Conservation (phyloP, 2,797 vertebrate species). For the Aphelocoma californica region DNA sequence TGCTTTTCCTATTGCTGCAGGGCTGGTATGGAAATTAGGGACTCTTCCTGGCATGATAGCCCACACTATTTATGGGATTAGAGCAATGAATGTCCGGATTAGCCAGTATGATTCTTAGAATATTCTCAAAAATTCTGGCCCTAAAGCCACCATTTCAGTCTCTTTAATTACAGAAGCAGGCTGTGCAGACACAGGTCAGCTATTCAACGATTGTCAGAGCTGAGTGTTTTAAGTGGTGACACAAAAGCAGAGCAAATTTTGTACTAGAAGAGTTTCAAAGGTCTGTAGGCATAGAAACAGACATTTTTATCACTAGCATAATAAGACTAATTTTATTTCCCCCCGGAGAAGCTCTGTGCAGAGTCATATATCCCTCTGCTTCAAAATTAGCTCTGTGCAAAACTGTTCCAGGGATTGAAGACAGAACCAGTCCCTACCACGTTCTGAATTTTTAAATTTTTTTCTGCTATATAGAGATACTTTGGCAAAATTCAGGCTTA, state of each 20-base stretch:
- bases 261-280: background rate
- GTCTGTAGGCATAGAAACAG: background rate
- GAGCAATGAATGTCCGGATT: background rate
- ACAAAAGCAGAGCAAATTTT: conserved; percentile 23
- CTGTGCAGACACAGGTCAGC: background rate
- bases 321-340: conserved; percentile 6
- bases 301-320: conserved; percentile 6
- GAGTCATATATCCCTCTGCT: background rate
- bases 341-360: background rate
- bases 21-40: conserved; percentile 29
- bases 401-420: background rate
- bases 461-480: background rate
- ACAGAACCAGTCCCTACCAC: background rate
- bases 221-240: background rate
- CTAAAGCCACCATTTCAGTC: background rate
- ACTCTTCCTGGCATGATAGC: background rate
- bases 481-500: background rate
- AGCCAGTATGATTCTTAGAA: background rate
- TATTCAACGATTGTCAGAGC: background rate
- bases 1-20: conserved; percentile 8
- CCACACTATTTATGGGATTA: background rate
- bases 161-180: background rate
- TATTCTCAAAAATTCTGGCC: background rate
- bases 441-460: background rate
- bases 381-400: conserved; percentile 6